These are phyloP conservation scores for Suillia variegata DNA, from an alignment of 2,888 invertebrate species.

Conservation along the genomic window DNA sequence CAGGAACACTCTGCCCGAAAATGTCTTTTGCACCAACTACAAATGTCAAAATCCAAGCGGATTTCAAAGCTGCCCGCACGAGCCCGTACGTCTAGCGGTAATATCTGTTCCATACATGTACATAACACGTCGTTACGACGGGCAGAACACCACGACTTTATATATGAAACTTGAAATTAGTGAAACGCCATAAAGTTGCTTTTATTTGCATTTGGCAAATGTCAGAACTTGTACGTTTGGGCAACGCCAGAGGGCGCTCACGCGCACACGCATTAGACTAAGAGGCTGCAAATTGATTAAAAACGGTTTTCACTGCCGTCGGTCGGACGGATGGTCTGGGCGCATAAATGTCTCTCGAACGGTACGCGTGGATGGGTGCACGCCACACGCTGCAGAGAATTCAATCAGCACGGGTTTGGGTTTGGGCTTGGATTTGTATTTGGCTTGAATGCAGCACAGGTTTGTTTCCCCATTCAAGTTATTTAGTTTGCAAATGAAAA, in stretches of 20 bases:
- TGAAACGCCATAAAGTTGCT: slow-evolving; percentile 13
- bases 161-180: slow-evolving; percentile 5
- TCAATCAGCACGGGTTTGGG: neutral
- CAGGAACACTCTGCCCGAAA: neutral
- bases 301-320: slow-evolving; percentile 18
- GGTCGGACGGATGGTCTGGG: neutral
- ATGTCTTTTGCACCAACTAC: neutral
- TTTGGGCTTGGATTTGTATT: neutral
- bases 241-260: slow-evolving; percentile 9
- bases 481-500: too few species aligned
- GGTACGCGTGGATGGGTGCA: neutral
- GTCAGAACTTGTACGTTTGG: neutral
- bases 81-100: too few species aligned
- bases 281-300: slow-evolving; percentile 37
- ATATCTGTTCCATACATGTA: slow-evolving; percentile 1
- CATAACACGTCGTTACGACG: neutral
- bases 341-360: neutral
- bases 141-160: slow-evolving; percentile 7
- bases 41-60: neutral
- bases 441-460: neutral
- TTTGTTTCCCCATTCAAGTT: too few species aligned
- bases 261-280: slow-evolving; percentile 8
- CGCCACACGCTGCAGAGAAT: neutral
- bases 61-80: neutral
- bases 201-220: slow-evolving; percentile 15